Evolutionary conservation across 1,140 invertebrate species (phyloP), one percentile per base, ranked within the genome.

Genomic region (Octopus bimaculoides): DNA sequence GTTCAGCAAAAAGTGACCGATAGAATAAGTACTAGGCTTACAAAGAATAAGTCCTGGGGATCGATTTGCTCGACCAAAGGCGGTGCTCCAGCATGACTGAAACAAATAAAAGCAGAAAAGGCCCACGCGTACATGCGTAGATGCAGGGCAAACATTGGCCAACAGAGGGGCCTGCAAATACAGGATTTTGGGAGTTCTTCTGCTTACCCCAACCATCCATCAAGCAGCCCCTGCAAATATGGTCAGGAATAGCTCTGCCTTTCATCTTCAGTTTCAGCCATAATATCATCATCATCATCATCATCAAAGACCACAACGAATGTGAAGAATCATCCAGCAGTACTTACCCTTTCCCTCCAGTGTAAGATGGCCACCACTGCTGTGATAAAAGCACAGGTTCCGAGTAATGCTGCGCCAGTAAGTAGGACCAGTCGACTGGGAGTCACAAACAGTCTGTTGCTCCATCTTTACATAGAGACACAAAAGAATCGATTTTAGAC

Each of bases 401-500:
- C 95, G 1, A 95, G 93, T 76, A 99, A 91, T 0, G 97, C 96
- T 76, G 94, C 93, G 0, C 96, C 96, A 87, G 96, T 99, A 88
- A 97, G 93, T 5, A 97, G 89, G 86, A 99, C 97, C 20, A 98
- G 91, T 89, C 96, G 96, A 89, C 96, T 98, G 0, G 98, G 97
- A 0, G 97, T 99, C 0, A 99, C 95, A 91, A 98, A 99, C 6
- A 99, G 90, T 88, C 97, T 96, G 41, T 94, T 96, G 83, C 94
- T 94, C 98, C 98, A 99, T 12, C 90, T 91, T 41, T 2, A 41
- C 26, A 41, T 41, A 41, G 2, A 83, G 20, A 84, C 84, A 80
- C 78, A 79, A 69, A 78, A 54, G 74, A 17, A 17, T n/a, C 8
- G 54, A 53, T 1, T 20, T 10, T 74, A 10, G 10, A 14, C 1